phyloP scores from a whole-genome alignment of 1,140 invertebrate species.

The Polyergus mexicanus region DNA sequence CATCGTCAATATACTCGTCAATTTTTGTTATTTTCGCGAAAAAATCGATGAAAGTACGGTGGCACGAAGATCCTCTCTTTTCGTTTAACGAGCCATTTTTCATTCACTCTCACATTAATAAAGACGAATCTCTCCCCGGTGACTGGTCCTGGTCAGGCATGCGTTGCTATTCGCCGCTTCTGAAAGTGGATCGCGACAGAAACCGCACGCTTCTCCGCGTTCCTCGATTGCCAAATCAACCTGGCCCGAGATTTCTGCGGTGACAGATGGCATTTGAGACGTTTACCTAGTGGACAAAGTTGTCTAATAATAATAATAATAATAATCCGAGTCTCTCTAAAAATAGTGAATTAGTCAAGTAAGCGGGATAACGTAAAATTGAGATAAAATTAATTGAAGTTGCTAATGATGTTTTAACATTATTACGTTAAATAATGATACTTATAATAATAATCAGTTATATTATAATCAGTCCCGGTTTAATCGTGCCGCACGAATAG shows the following conservation, averaged over 20 bases:
- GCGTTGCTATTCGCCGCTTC: neutral
- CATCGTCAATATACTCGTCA: neutral
- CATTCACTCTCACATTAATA: slow-evolving; percentile 33
- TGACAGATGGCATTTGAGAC: slow-evolving; percentile 12
- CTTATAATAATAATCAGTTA: too few species aligned
- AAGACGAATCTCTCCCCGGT: slow-evolving; percentile 15
- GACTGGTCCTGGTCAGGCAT: neutral
- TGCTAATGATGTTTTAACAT: neutral
- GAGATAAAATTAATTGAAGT: neutral
- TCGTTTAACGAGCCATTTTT: slow-evolving; percentile 29
- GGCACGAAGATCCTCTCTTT: neutral
- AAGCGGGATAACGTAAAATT: neutral
- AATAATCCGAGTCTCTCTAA: neutral
- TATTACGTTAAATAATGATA: neutral
- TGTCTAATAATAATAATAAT: neutral
- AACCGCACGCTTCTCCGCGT: neutral
- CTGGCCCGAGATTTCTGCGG: neutral
- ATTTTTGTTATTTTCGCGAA: slow-evolving; percentile 15
- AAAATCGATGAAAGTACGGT: neutral
- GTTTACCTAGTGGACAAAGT: neutral
- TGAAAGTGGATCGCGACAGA: neutral
- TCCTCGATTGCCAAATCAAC: too few species aligned
- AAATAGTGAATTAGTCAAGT: neutral
- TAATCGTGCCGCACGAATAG: neutral
- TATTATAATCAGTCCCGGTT: neutral